Evolutionary conservation across 2,888 invertebrate species (phyloP), one percentile per base, ranked within the genome.

Genomic region (Hermaeophaga mercurialis): DNA sequence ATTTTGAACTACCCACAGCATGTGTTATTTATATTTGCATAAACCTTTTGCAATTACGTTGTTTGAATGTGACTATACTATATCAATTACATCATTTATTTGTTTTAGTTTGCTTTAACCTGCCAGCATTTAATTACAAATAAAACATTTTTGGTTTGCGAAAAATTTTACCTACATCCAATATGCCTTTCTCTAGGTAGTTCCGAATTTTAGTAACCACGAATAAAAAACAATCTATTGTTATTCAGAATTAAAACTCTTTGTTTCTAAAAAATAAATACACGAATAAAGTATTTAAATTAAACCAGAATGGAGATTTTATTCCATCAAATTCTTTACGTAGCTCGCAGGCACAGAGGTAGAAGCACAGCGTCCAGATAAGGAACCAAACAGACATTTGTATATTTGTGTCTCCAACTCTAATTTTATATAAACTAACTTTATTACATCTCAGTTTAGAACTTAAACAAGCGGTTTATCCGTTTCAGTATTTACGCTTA

Each of bases 271-370:
- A 2, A 36, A 12, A 53, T 26, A 34, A 56, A 56, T 44, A 45
- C 43, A 41, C 46, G 45, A 52, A 52, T 44, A 5, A 43, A 11
- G 46, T 52, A 57, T 60, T 60, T 44, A 54, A 54, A 61, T 58
- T 56, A 53, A 55, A 53, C 49, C 45, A 26, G 53, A 49, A 61
- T 53, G 46, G 41, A 50, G 56, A 41, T 54, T 57, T 57, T 34
- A 57, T 57, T 54, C 54, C 54, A 60, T 60, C 54, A 53, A 60
- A 57, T 50, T 57, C 56, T 54, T 54, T 28, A 38, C 34, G 43
- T 18, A 31, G 46, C 56, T 48, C 17, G 34, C 34, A 36, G 58
- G 58, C 54, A 36, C 48, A 33, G 26, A 33, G 17, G 17, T 36
- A 36, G 17, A 36, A 11, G 31, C 39, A 39, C 22, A 8, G 39